These are phyloP conservation scores for Conus canariensis DNA, from an alignment of 2,888 invertebrate species.

Conservation along the genomic window DNA sequence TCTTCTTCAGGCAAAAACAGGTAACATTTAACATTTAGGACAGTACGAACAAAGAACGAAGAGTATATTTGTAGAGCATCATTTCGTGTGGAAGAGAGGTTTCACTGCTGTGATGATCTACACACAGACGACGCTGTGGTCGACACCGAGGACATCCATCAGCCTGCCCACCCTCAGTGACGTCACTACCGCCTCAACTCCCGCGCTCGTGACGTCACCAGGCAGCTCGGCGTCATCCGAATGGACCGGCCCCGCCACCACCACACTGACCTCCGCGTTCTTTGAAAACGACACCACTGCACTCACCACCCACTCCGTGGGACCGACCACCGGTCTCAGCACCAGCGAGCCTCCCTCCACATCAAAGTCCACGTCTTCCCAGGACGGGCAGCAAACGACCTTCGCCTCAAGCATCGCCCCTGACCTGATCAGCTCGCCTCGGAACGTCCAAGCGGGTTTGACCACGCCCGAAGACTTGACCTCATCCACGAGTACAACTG, in stretches of 20 bases:
- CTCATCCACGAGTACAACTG: too few species aligned
- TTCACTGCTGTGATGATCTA: too few species aligned
- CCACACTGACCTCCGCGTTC: background rate
- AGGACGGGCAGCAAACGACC: background rate
- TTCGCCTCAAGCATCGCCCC: background rate
- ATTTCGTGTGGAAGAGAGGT: too few species aligned
- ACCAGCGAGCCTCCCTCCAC: background rate
- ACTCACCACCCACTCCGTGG: background rate
- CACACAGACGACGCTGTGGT: background rate
- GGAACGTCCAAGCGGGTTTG: background rate
- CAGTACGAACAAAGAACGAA: too few species aligned
- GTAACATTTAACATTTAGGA: too few species aligned
- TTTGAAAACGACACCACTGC: background rate
- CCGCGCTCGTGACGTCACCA: background rate
- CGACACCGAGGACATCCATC: background rate
- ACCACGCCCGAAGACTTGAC: too few species aligned
- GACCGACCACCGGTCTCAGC: background rate
- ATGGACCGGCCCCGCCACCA: background rate
- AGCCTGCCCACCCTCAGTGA: background rate
- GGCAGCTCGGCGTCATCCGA: background rate
- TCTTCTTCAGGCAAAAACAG: too few species aligned
- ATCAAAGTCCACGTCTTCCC: background rate
- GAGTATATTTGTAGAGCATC: too few species aligned
- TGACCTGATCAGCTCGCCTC: background rate
- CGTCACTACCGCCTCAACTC: background rate